Evolutionary conservation across 1,140 invertebrate species (phyloP).

Genomic region (Megalopta genalis): DNA sequence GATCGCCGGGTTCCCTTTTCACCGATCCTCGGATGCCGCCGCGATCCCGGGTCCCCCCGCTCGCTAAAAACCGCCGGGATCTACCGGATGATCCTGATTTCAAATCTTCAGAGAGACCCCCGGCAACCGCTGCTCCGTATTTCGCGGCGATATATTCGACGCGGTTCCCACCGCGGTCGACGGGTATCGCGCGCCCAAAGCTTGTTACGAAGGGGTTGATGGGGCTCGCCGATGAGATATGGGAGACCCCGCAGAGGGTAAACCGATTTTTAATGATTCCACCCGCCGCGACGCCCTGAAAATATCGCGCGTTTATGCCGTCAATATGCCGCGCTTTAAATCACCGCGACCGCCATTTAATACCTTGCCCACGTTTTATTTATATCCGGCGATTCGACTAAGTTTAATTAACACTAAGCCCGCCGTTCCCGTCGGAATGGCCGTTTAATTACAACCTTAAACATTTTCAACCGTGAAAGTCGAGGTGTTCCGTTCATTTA

Average conservation of each 20-base stretch:
- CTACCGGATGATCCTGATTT: constrained; percentile 37
- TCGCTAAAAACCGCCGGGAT: constrained; percentile 4
- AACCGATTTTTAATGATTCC: constrained; percentile 3
- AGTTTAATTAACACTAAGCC: no score
- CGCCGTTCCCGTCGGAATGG: no score
- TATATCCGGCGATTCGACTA: no score
- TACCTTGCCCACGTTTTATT: no score
- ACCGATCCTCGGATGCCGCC: not conserved
- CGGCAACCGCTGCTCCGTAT: not conserved
- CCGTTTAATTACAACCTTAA: no score
- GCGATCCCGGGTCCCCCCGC: not conserved
- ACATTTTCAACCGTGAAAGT: no score
- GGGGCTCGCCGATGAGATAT: not conserved
- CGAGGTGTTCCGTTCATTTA: no score
- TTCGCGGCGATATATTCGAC: not conserved
- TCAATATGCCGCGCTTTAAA: no score
- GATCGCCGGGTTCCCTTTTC: not conserved
- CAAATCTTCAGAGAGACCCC: not conserved
- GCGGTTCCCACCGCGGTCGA: not conserved
- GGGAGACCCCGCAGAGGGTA: not conserved
- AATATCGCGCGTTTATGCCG: not conserved
- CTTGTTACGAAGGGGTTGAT: constrained; percentile 3
- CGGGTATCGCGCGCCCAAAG: not conserved
- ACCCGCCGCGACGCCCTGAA: not conserved
- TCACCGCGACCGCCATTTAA: no score